Percentiles rank a stretch among this genome's conserved stretches.
Evolutionary conservation across 1,140 invertebrate species (phyloP).

Genomic region (Lepidotrigona ventralis): DNA sequence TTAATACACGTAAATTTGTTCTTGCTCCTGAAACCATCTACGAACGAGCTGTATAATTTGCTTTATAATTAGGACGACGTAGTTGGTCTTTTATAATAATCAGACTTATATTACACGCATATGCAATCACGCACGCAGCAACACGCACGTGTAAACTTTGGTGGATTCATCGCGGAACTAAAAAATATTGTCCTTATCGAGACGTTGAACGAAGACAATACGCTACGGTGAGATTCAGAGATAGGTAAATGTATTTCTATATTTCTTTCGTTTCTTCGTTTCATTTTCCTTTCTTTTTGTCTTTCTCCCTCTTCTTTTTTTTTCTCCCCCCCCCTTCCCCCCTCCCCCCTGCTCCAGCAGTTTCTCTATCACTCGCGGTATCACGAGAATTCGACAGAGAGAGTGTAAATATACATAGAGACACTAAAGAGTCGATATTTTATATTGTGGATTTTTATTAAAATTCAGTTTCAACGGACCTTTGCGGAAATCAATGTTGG

Average conservation of each 20-base stretch:
- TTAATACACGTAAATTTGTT: neutral
- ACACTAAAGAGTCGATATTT: conserved; percentile 32
- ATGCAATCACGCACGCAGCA: conserved; percentile 15
- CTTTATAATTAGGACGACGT: conserved; percentile 27
- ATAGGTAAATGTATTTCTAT: neutral
- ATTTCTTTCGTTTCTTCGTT: neutral
- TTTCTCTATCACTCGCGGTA: neutral
- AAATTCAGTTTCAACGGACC: conserved; percentile 48
- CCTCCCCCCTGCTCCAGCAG: too few species aligned
- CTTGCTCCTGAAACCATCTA: conserved; percentile 15
- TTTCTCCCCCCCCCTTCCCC: neutral
- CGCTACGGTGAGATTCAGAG: conserved; percentile 13
- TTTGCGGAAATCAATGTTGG: conserved; percentile 26
- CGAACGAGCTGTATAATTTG: neutral
- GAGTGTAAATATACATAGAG: conserved; percentile 1
- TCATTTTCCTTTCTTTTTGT: neutral
- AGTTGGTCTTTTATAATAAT: conserved; percentile 39
- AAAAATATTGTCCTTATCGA: conserved; percentile 28
- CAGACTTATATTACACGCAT: conserved; percentile 35
- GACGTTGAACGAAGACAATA: conserved; percentile 31
- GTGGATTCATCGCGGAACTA: neutral
- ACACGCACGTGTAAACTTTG: neutral
- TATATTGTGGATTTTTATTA: conserved; percentile 50
- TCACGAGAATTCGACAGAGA: neutral
- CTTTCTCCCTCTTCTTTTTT: neutral